These are phyloP conservation scores for Centroberyx gerrardi DNA, from an alignment of 2,797 vertebrate species.

Conservation along the genomic window DNA sequence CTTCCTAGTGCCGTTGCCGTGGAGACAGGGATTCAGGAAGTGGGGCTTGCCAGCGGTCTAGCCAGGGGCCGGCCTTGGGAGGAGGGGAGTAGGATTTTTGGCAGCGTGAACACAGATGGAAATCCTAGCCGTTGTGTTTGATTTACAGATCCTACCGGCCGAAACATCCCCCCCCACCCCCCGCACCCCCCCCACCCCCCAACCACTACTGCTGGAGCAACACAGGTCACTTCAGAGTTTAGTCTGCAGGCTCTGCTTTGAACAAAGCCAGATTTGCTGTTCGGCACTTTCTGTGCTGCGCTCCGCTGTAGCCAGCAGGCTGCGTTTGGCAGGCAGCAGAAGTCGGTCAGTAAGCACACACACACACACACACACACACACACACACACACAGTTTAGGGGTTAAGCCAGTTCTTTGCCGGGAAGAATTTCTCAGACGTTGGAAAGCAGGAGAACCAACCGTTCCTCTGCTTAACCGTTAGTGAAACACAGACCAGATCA, in stretches of 20 bases:
- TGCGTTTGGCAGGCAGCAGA: conserved; percentile 9
- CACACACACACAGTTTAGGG: not conserved
- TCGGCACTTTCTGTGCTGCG: not conserved
- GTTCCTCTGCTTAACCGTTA: too few relatives aligned
- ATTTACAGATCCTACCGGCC: conserved; percentile 34
- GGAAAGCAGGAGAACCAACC: not conserved
- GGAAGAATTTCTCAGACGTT: conserved; percentile 16
- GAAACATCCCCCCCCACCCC: conserved; percentile 9
- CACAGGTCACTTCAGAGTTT: conserved; percentile 28
- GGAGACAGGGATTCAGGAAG: conserved; percentile 72
- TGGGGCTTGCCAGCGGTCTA: conserved; percentile 61
- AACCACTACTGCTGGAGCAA: conserved; percentile 1
- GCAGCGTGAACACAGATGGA: conserved; percentile 62
- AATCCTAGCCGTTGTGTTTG: conserved; percentile 57
- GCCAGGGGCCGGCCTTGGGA: conserved; percentile 48
- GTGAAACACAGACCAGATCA: too few relatives aligned
- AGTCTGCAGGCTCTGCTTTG: conserved; percentile 9
- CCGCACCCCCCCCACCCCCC: not conserved
- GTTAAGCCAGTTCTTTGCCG: conserved; percentile 12
- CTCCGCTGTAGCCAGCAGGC: not conserved
- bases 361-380: too few relatives aligned
- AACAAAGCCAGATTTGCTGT: conserved; percentile 19
- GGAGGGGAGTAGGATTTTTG: conserved; percentile 37
- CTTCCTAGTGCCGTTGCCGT: conserved; percentile 66
- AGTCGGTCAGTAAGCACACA: not conserved